Base-by-base conservation (phyloP, 2,888 invertebrate species). In the Linnaemya vulpina region DNA sequence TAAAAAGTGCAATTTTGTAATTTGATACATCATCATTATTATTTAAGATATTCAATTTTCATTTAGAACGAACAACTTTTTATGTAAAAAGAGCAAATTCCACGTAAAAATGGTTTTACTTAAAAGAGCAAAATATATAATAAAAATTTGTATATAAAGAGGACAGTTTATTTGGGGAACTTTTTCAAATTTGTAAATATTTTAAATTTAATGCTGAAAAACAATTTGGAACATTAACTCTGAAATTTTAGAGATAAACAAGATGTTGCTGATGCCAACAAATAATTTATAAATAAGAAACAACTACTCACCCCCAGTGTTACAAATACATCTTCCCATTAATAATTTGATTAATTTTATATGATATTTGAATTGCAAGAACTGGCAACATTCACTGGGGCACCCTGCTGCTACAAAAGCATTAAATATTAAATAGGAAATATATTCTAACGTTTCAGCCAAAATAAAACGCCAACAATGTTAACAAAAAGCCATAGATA, bases 401-500 rank as follows among this genome's bases (percentile, higher is more conserved):
- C n/a, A 51, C n/a, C 63, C 51, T 49, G 1, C 49, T 62, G 51
- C 38, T 43, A 43, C 25, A 13, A 25, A 11, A 43, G 15, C 1
- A 51, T 25, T 38, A 20, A 15, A 9, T 4, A 38, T n/a, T 15
- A 40, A 53, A 55, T 5, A 20, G 20, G 43, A 20, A 17, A 62
- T 4, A 38, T 25, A 40, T 55, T 46, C 17, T 40, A 73, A 73
- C 17, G 25, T 11, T 46, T 22, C 62, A 17, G 1, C 17, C 11
- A 20, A 22, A 35, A 30, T n/a, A 35, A 38, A 74, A 35, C 7
- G 1, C 20, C 17, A 53, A 70, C 17, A 11, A 60, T 17, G 10
- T 35, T 8, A 20, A n/a, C 11, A 60, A 43, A 63, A 62, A 15
- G 3, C 49, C 20, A 65, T 67, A 65, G 63, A 55, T 73, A 20